Conservation (phyloP, 2,113 vertebrate species). For the Falcunculus frontatus region DNA sequence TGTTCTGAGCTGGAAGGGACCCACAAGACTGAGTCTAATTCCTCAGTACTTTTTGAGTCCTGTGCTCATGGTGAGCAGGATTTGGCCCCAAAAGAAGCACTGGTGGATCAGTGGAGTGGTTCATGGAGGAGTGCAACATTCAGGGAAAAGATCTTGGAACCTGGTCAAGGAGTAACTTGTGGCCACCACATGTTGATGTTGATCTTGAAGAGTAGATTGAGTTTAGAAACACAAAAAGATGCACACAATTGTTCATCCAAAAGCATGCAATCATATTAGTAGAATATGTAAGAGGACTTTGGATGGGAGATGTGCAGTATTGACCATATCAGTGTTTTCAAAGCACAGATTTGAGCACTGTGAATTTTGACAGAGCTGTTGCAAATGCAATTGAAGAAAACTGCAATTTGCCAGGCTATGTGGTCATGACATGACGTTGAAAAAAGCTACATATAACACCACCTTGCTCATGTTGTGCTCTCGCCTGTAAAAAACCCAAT, state of each 20-base stretch:
- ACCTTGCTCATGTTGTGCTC: fast-evolving
- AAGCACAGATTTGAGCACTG: not conserved
- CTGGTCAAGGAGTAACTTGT: not conserved
- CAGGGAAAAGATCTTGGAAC: fast-evolving
- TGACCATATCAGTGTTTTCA: not conserved
- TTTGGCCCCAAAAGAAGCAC: not conserved
- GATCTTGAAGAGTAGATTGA: not conserved
- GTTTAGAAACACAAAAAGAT: not conserved
- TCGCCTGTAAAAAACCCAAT: not conserved
- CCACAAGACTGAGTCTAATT: not conserved
- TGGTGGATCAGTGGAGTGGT: not conserved
- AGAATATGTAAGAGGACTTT: not conserved
- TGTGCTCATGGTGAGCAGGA: fast-evolving
- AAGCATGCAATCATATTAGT: not conserved
- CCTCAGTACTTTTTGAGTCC: not conserved
- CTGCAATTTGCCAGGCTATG: fast-evolving
- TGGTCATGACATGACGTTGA: not conserved
- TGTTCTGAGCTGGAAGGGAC: not conserved
- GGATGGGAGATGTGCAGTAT: not conserved
- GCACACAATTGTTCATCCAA: not conserved
- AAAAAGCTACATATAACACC: not conserved
- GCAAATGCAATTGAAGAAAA: not conserved
- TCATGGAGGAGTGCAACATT: fast-evolving
- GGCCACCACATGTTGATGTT: not conserved
- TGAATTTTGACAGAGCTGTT: not conserved